phyloP scores from a whole-genome alignment of 2,888 invertebrate genomes.

The Apamea crenata region DNA sequence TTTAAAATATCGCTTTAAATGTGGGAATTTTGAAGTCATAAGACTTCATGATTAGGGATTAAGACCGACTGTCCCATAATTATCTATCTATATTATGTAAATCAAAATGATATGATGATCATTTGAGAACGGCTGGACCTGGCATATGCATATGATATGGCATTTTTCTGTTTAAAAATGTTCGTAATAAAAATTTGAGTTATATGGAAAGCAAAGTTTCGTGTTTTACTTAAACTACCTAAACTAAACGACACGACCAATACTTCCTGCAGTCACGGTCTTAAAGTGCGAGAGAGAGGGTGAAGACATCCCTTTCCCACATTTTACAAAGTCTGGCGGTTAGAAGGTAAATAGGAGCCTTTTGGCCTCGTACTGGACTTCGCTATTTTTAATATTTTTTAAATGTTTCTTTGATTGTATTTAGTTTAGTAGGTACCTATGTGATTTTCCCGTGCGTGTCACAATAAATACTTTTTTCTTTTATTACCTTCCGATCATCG shows the following conservation, averaged over 20 bases:
- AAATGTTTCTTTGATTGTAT: neutral
- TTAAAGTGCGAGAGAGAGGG: neutral
- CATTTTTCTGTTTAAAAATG: neutral
- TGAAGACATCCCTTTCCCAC: neutral
- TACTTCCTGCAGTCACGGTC: no score
- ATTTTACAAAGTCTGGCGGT: neutral
- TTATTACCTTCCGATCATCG: constrained; percentile 80
- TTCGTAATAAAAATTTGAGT: neutral
- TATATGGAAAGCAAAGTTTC: no score
- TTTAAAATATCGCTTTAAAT: neutral
- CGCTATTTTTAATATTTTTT: neutral
- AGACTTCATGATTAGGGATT: neutral
- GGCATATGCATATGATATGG: no score
- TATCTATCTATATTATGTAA: neutral
- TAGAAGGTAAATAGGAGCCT: neutral
- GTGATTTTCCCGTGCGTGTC: neutral
- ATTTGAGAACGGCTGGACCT: neutral
- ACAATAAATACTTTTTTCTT: neutral
- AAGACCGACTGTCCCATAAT: neutral
- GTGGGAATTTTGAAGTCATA: neutral
- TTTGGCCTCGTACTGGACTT: neutral
- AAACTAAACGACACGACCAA: no score
- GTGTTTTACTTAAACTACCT: no score
- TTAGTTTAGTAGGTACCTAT: neutral
- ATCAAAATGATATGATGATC: neutral